These are phyloP conservation scores for Otis tarda DNA, from an alignment of 2,113 vertebrate species.

Conservation along the genomic window DNA sequence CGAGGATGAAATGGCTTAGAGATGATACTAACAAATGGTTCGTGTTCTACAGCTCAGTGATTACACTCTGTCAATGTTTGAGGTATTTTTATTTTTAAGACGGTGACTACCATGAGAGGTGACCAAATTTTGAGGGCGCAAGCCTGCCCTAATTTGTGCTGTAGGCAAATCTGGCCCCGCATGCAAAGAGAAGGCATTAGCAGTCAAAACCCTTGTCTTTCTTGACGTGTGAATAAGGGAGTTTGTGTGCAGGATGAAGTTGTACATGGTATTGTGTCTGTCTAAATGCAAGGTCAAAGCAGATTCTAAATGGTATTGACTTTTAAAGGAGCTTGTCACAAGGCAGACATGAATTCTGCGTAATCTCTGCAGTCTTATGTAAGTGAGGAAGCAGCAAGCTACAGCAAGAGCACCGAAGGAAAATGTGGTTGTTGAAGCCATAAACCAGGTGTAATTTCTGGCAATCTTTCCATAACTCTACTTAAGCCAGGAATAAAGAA, in stretches of 20 bases:
- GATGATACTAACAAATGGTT: not conserved
- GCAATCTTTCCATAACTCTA: not conserved
- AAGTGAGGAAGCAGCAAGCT: not conserved
- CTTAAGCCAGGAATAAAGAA: not conserved
- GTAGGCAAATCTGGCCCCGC: not conserved
- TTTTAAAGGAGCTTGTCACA: slow-evolving; percentile 30
- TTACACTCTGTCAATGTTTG: not conserved
- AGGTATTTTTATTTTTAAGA: not conserved
- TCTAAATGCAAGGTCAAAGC: slow-evolving; percentile 41
- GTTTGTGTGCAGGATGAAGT: slow-evolving; percentile 14
- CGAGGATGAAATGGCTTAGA: not conserved
- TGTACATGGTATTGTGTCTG: not conserved
- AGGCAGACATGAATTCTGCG: slow-evolving; percentile 16
- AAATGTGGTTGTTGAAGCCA: not conserved
- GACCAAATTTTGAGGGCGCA: not conserved
- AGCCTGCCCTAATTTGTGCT: not conserved
- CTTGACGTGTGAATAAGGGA: not conserved
- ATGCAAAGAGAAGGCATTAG: not conserved
- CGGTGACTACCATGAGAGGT: not conserved
- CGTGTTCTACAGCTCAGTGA: not conserved
- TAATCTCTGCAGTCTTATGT: slow-evolving; percentile 8
- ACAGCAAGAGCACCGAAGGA: not conserved
- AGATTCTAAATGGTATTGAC: slow-evolving; percentile 19
- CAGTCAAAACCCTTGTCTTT: slow-evolving; percentile 8
- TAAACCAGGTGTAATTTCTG: slow-evolving; percentile 20